Evolutionary conservation across 1,140 invertebrate species (phyloP).

Genomic region (Holotrichia oblita): DNA sequence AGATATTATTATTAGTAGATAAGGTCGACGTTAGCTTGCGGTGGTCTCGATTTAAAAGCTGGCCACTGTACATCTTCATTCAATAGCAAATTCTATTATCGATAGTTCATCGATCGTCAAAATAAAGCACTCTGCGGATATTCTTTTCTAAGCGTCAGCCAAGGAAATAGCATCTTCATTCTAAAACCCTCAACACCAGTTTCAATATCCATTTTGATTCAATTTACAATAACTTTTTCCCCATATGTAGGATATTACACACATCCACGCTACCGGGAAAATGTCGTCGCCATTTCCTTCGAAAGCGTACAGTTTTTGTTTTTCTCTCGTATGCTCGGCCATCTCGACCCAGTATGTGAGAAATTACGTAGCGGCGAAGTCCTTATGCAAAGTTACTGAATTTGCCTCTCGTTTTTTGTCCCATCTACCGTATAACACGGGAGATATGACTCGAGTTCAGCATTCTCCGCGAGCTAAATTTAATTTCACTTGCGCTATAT

Average conservation of each 20-base stretch:
- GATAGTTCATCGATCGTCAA: background rate
- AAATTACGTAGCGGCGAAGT: constrained; percentile 20
- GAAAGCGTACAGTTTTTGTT: background rate
- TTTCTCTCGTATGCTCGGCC: background rate
- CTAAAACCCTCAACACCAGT: background rate
- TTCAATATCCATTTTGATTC: constrained; percentile 34
- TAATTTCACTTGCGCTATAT: background rate
- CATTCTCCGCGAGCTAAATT: constrained; percentile 11
- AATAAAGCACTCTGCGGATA: background rate
- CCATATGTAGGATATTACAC: background rate
- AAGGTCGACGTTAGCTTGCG: too few relatives aligned
- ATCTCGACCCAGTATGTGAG: constrained; percentile 15
- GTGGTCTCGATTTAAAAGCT: too few relatives aligned
- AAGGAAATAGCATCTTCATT: background rate
- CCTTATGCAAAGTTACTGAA: constrained; percentile 29
- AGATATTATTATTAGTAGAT: too few relatives aligned
- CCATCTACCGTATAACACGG: background rate
- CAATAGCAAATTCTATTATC: background rate
- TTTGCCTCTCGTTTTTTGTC: constrained; percentile 2
- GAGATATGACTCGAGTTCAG: constrained; percentile 2
- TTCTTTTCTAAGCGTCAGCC: background rate
- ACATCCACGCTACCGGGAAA: background rate
- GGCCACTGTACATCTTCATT: too few relatives aligned
- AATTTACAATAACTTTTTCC: constrained; percentile 36
- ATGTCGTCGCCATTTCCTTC: background rate